phyloP scores from a whole-genome alignment of 1,140 invertebrate genomes.

The Chrysopa pallens region DNA sequence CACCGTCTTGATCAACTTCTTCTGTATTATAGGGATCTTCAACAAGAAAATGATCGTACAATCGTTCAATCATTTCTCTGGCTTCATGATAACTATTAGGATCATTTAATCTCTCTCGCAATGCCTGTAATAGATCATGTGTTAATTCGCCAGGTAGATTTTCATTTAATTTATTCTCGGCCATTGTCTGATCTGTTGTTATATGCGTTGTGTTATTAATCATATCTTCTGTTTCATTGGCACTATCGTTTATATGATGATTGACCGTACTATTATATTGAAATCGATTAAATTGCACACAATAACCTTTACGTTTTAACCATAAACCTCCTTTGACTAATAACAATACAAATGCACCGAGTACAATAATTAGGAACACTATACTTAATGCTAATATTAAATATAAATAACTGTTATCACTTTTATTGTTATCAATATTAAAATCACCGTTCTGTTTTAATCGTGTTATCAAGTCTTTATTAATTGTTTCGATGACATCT shows the following conservation, averaged over 20 bases:
- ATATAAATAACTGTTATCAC: slow-evolving; percentile 10
- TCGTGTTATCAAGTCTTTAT: slow-evolving; percentile 20
- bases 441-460: slow-evolving; percentile 20
- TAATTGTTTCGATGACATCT: slow-evolving; percentile 21
- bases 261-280: slow-evolving; percentile 15
- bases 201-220: slow-evolving; percentile 4
- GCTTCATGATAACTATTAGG: slow-evolving; percentile 55
- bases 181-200: slow-evolving; percentile 11
- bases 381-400: slow-evolving; percentile 16
- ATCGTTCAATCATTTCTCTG: slow-evolving; percentile 55
- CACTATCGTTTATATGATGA: slow-evolving; percentile 10
- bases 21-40: slow-evolving; percentile 47
- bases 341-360: slow-evolving; percentile 27
- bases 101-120: slow-evolving; percentile 48
- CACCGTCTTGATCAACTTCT: slow-evolving; percentile 26
- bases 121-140: slow-evolving; percentile 46
- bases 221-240: slow-evolving; percentile 24
- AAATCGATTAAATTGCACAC: slow-evolving; percentile 6
- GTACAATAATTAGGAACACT: slow-evolving; percentile 28
- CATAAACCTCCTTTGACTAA: slow-evolving; percentile 30
- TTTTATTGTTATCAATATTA: slow-evolving; percentile 8
- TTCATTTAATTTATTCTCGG: slow-evolving; percentile 26
- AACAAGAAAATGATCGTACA: slow-evolving; percentile 60
- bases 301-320: slow-evolving; percentile 32
- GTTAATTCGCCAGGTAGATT: slow-evolving; percentile 57